Evolutionary conservation across 2,113 vertebrate species (phyloP).

Genomic region (Phycodurus eques): DNA sequence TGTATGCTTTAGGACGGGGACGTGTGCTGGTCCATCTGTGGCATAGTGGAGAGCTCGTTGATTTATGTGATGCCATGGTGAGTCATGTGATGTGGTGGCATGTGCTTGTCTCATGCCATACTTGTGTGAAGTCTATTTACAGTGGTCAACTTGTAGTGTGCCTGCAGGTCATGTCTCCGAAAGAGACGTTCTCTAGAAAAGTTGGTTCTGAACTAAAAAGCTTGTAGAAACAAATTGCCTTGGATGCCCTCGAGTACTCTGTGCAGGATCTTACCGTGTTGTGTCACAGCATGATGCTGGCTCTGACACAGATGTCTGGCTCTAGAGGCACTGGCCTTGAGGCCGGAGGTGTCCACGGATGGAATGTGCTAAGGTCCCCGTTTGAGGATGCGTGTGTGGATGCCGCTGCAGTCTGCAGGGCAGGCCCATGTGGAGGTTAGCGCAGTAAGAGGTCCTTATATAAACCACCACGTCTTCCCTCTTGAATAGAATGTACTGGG

Average conservation of each 20-base stretch:
- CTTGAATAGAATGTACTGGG: slow-evolving; percentile 55
- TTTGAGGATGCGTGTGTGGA: slow-evolving; percentile 32
- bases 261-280: slow-evolving; percentile 13
- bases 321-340: slow-evolving; percentile 26
- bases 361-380: slow-evolving; percentile 52
- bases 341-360: slow-evolving; percentile 41
- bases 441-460: slow-evolving; percentile 56
- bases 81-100: slow-evolving; percentile 26
- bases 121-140: neutral
- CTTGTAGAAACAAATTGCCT: slow-evolving; percentile 18
- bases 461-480: slow-evolving; percentile 58
- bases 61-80: slow-evolving; percentile 31
- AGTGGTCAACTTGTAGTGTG: neutral
- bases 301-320: slow-evolving; percentile 55
- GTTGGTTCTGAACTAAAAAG: slow-evolving; percentile 8
- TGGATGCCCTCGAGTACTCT: slow-evolving; percentile 1
- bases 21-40: slow-evolving; percentile 53
- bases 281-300: slow-evolving; percentile 37
- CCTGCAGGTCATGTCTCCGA: neutral
- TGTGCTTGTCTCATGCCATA: neutral
- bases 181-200: neutral
- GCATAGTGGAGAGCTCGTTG: slow-evolving; percentile 24
- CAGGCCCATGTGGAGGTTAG: slow-evolving; percentile 46
- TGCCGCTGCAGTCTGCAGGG: slow-evolving; percentile 30
- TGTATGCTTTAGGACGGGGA: slow-evolving; percentile 42